Conservation (phyloP, 1,140 invertebrate genomes). For the Drosophila orena region DNA sequence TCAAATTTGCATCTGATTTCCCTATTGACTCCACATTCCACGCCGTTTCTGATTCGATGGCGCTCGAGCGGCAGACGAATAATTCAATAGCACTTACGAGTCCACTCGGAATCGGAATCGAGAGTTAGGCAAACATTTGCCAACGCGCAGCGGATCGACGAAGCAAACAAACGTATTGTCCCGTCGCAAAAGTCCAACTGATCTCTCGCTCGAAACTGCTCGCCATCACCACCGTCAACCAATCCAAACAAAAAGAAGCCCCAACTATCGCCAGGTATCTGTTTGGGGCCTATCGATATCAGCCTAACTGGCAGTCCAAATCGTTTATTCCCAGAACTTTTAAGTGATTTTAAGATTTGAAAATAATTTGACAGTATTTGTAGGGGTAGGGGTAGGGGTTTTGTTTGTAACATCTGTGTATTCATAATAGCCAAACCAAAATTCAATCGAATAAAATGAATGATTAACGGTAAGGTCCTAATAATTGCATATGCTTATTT, state of each 20-base stretch:
- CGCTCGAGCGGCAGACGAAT: constrained; percentile 9
- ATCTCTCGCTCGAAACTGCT: constrained; percentile 39
- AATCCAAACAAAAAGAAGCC: constrained; percentile 22
- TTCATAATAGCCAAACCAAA: too few species aligned
- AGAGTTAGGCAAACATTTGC: constrained; percentile 24
- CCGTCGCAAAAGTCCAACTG: constrained; percentile 37
- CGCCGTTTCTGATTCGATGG: constrained; percentile 6
- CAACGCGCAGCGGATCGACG: background rate
- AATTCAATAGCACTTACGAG: constrained; percentile 34
- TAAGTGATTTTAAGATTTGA: background rate
- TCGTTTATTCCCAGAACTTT: too few species aligned
- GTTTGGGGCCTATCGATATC: constrained; percentile 18
- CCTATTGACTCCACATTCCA: constrained; percentile 12
- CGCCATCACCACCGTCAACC: constrained; percentile 1
- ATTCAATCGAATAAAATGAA: too few species aligned
- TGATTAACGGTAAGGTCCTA: too few species aligned
- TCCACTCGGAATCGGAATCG: constrained; percentile 1
- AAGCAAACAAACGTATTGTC: constrained; percentile 2
- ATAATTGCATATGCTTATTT: too few species aligned
- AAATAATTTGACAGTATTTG: background rate
- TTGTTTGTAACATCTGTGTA: too few species aligned
- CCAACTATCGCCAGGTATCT: constrained; percentile 22
- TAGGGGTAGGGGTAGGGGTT: too few species aligned
- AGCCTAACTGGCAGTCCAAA: background rate
- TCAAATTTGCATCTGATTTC: constrained; percentile 39